phyloP scores from a whole-genome alignment of 1,140 invertebrate species.

The Pteromalus puparum region DNA sequence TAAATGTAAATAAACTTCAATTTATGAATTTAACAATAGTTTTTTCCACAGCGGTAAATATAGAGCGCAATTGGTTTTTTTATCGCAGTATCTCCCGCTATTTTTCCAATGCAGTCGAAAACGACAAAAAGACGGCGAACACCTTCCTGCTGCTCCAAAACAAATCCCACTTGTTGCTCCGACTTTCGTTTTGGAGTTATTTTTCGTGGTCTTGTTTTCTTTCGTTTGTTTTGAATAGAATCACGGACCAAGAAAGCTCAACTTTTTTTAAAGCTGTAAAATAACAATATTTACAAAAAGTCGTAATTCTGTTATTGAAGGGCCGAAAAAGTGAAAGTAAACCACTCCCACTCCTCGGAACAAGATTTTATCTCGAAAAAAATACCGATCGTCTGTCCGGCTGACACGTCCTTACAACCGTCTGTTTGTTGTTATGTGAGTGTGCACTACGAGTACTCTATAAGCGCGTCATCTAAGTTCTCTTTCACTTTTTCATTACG shows the following conservation, averaged over 20 bases:
- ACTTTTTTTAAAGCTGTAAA: neutral
- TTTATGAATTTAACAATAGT: neutral
- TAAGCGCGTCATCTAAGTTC: too few relatives aligned
- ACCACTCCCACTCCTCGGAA: neutral
- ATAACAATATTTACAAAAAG: neutral
- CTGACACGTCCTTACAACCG: neutral
- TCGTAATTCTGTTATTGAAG: neutral
- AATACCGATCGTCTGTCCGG: neutral
- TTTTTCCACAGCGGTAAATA: neutral
- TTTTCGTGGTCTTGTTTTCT: neutral
- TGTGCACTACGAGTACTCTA: neutral
- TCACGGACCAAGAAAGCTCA: too few relatives aligned
- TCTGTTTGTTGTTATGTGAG: constrained; percentile 24
- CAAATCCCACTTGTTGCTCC: neutral
- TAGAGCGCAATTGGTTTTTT: neutral
- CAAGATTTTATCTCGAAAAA: neutral
- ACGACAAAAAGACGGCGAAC: neutral
- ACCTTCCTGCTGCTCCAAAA: neutral
- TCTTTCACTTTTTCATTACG: neutral
- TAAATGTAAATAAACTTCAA: constrained; percentile 1
- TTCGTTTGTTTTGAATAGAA: neutral
- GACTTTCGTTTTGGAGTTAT: neutral
- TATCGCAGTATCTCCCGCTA: neutral
- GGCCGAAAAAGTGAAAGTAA: neutral
- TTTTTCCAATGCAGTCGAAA: neutral